Evolutionary conservation across 2,797 vertebrate species (phyloP).

Genomic region (Gymnoscopelus braueri): DNA sequence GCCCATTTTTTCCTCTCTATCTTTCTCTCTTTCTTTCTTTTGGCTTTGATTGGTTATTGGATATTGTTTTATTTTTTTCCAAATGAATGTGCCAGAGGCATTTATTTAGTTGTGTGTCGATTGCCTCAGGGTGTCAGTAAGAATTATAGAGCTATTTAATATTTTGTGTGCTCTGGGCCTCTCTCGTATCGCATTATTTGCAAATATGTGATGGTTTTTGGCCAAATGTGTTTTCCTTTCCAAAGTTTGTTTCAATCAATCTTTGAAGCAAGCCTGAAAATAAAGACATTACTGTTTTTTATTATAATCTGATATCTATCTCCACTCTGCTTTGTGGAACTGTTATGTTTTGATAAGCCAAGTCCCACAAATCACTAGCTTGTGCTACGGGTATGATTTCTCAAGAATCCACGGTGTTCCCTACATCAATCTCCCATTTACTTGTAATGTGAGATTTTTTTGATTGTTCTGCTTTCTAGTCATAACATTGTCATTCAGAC

Average conservation of each 20-base stretch:
- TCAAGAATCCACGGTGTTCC: too few relatives aligned
- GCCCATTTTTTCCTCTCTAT: conserved; percentile 1
- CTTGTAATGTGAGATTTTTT: too few relatives aligned
- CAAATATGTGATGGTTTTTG: conserved; percentile 25
- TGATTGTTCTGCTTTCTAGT: too few relatives aligned
- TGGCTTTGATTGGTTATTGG: conserved; percentile 2
- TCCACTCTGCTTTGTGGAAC: not conserved
- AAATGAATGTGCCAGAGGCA: conserved; percentile 3
- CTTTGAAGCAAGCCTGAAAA: not conserved
- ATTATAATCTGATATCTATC: conserved; percentile 10
- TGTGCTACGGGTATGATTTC: too few relatives aligned
- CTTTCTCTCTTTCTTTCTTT: conserved; percentile 8
- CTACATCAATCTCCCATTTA: too few relatives aligned
- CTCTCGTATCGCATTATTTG: not conserved
- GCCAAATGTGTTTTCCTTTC: conserved; percentile 24
- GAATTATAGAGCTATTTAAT: conserved; percentile 46
- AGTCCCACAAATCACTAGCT: too few relatives aligned
- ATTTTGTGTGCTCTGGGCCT: conserved; percentile 22
- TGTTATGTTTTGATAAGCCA: not conserved
- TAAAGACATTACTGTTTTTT: not conserved
- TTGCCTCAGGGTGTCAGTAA: conserved; percentile 39
- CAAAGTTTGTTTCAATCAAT: conserved; percentile 3
- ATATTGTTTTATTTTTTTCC: conserved; percentile 1
- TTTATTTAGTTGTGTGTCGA: conserved; percentile 29
- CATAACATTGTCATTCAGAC: too few relatives aligned